Evolutionary conservation across 2,113 vertebrate genomes (phyloP).

Genomic region (Gadus chalcogrammus): DNA sequence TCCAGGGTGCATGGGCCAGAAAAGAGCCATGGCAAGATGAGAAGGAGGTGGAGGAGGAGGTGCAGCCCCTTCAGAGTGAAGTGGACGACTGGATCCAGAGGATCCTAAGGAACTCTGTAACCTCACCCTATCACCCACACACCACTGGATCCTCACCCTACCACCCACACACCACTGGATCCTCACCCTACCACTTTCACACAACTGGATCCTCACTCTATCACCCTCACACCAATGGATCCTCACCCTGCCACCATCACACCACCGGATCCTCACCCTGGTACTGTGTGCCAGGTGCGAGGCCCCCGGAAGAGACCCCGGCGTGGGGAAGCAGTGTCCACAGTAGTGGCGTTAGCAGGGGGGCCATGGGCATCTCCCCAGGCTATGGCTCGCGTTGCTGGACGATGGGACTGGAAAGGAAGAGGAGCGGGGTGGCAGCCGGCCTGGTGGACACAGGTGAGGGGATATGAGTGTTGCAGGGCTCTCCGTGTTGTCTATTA

Average conservation of each 20-base stretch:
- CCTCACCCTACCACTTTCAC: neutral
- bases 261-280: neutral
- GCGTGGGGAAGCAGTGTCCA: neutral
- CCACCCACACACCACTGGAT: neutral
- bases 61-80: conserved; percentile 8
- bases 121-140: neutral
- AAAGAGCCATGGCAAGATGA: conserved; percentile 16
- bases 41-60: conserved; percentile 7
- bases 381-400: conserved; percentile 35
- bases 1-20: conserved; percentile 12
- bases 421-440: conserved; percentile 46
- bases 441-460: conserved; percentile 39
- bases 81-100: conserved; percentile 23
- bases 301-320: neutral
- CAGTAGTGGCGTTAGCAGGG: conserved; percentile 5
- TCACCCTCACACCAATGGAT: neutral
- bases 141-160: neutral
- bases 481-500: no score
- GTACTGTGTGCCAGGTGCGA: neutral
- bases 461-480: neutral
- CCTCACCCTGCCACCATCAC: neutral
- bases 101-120: neutral
- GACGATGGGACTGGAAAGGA: conserved; percentile 54
- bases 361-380: neutral
- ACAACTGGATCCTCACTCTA: neutral